Base-by-base conservation (phyloP, 2,797 vertebrate species). In the Danio aesculapii region DNA sequence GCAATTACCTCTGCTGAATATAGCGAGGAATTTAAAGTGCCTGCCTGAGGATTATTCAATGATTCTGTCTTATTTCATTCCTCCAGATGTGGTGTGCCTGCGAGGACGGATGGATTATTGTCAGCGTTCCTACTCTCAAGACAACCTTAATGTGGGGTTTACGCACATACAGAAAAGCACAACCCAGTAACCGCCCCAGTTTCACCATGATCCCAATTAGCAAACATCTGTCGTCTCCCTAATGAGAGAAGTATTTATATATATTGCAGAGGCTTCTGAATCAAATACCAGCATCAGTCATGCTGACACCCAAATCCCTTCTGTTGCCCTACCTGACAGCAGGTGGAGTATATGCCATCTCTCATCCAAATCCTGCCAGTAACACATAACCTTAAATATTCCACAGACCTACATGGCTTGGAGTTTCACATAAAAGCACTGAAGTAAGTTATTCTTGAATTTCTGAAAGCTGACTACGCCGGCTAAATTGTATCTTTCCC, bases 401-500 rank as follows among this genome's bases (percentile, higher is more conserved):
- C 52, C 9, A 44, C 17, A 53, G 58, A 47, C 30, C n/a, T 19
- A 16, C 10, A 6, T 55, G 8, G 39, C 61, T 77, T 57, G 52
- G 14, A 17, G 17, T 16, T 49, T 53, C 21, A 30, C 5, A 59
- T 64, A 57, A 63, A 64, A 14, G 14, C 5, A 19, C 6, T 8
- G 64, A 69, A 44, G 53, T 19, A 30, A 44, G 70, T 58, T 57
- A 49, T 41, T 67, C 70, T 74, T 66, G 47, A 52, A 52, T 47
- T 44, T 46, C 12, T 4, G 7, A 19, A 19, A 39, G 43, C 13
- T 44, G 41, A 14, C 12, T 41, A 6, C 6, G 46, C 10, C 16
- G 49, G 30, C 67, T 72, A 72, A 76, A 73, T 89, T 91, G 90
- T 89, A 91, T 92, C 91, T 90, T 55, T 91, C 89, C 87, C 87